Base-by-base conservation (phyloP, 2,113 vertebrate genomes). In the Anseranas semipalmata region DNA sequence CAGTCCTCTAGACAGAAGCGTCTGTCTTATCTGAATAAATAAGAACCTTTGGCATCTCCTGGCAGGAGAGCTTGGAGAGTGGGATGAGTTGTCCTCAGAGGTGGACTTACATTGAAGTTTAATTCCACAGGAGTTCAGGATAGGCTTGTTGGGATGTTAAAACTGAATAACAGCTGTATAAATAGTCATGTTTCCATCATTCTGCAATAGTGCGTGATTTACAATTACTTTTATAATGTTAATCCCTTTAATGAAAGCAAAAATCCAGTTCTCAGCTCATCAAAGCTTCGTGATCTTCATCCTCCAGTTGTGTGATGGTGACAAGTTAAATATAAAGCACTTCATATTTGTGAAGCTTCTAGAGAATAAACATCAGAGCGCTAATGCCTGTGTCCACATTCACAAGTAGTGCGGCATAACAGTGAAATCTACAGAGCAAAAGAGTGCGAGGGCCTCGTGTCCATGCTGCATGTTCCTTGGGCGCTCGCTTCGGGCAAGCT, bases 391-490 rank as follows among this genome's bases (percentile, higher is more conserved):
- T 39, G 41, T 77, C 35, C 75, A 0, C 35, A 12, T 39, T 9
- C 52, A 27, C n/a, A 50, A 6, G 15, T 24, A 27, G 45, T 58
- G 30, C 16, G 21, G 68, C 28, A 7, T 7, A 33, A 60, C 25
- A 35, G 45, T 28, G 60, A n/a, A 32, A 27, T 59, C 15, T 30
- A 33, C 53, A 41, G 76, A 28, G 28, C 3, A 1, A 22, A 63
- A 4, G 0, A 3, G 65, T 30, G 39, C 56, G 0, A 63, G 37
- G 58, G 21, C 25, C 35, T 85, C 33, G 0, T 0, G 32, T 32
- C 22, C 30, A 33, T n/a, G 16, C 52, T 58, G 52, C 12, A 0
- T 4, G 4, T 20, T 65, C 37, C 70, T 63, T 2, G 1, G 25
- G 16, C 6, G 39, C 41, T 74, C 0, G 3, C 35, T 55, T 17